phyloP scores from a whole-genome alignment of 1,140 invertebrate genomes.

The Drosophila trapezifrons region DNA sequence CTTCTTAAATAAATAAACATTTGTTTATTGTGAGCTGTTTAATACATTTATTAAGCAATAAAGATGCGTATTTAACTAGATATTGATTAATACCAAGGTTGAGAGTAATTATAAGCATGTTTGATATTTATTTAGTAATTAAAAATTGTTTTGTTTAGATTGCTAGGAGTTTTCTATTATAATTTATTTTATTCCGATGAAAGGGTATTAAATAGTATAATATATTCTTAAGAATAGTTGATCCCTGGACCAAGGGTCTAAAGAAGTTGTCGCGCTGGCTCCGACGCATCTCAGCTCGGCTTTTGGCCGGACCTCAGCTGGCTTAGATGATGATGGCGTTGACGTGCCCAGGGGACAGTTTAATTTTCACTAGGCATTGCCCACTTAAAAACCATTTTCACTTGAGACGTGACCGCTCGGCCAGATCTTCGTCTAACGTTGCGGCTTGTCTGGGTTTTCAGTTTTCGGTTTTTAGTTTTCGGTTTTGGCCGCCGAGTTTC shows the following conservation, averaged over 20 bases:
- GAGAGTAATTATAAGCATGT: not conserved
- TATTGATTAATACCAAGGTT: not conserved
- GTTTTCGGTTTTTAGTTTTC: conserved; percentile 38
- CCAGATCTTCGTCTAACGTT: conserved; percentile 58
- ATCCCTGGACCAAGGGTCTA: conserved; percentile 25
- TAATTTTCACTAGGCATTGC: conserved; percentile 78
- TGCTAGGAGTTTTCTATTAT: too few relatives aligned
- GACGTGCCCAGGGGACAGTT: conserved; percentile 81
- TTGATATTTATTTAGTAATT: not conserved
- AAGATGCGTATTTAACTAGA: not conserved
- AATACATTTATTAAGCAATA: not conserved
- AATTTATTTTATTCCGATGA: not conserved
- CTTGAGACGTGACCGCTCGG: conserved; percentile 76
- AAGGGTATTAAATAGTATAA: not conserved
- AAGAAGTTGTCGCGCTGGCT: conserved; percentile 39
- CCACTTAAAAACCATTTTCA: conserved; percentile 82
- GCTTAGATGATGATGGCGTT: conserved; percentile 45
- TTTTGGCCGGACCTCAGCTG: conserved; percentile 43
- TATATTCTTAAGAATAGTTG: not conserved
- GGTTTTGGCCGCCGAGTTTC: conserved; percentile 9
- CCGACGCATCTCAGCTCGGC: conserved; percentile 7
- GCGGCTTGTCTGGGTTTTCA: conserved; percentile 33
- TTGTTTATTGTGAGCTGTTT: conserved; percentile 19
- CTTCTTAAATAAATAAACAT: conserved; percentile 12
- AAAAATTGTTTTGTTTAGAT: not conserved